Percentiles rank a stretch among this genome's conserved stretches.
Conservation (phyloP, 2,797 vertebrate genomes). For the Microhierax caerulescens region DNA sequence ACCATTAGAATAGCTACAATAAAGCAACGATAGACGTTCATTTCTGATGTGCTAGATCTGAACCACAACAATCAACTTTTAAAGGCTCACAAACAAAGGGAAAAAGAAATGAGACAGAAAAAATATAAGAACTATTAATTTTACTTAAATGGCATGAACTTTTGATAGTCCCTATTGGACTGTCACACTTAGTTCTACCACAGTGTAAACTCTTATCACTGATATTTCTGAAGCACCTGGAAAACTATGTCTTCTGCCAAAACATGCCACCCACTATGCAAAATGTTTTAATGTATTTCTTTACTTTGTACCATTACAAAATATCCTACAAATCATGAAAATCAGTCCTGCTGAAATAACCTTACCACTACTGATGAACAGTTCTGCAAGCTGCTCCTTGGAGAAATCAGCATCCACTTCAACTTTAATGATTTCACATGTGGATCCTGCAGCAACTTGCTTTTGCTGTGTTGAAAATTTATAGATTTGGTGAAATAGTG, state of each 20-base stretch:
- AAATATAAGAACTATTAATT: neutral
- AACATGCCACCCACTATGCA: neutral
- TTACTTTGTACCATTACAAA: neutral
- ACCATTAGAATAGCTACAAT: neutral
- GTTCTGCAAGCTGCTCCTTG: slow-evolving; percentile 89
- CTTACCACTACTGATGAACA: slow-evolving; percentile 90
- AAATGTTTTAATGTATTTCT: neutral
- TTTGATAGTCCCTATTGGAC: neutral
- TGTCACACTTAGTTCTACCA: neutral
- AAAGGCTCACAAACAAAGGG: neutral
- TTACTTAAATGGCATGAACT: neutral
- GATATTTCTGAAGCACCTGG: neutral
- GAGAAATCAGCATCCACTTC: slow-evolving; percentile 87
- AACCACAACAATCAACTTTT: neutral
- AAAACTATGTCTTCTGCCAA: neutral
- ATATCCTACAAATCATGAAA: neutral
- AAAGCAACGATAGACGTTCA: neutral
- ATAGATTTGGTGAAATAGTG: slow-evolving; percentile 12
- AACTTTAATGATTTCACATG: slow-evolving; percentile 87
- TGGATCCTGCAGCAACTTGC: slow-evolving; percentile 82
- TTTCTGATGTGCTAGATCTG: neutral
- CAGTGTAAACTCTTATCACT: neutral
- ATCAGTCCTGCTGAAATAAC: neutral
- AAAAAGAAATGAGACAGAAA: neutral
- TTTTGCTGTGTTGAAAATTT: slow-evolving; percentile 81